Base-by-base conservation (phyloP, 2,888 invertebrate species). In the Podotricha telesiphe region DNA sequence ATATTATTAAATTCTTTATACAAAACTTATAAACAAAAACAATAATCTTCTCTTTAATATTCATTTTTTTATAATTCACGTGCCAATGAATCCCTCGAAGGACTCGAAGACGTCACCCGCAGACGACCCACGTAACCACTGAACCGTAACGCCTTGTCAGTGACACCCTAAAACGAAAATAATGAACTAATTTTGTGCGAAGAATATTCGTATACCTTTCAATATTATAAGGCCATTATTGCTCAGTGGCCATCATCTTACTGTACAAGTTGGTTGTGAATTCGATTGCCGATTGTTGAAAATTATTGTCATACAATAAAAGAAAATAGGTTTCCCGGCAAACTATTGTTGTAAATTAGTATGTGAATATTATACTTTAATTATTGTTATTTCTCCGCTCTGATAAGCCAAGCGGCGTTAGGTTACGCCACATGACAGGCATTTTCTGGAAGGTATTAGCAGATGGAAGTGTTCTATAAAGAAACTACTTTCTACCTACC, bases 21-120 rank as follows among this genome's bases (percentile, higher is more conserved):
- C n/a, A n/a, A n/a, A n/a, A n/a, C n/a, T n/a, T n/a, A n/a, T n/a
- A n/a, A 28, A 28, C 6, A 28, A 42, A 13, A 2, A 42, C 11
- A 13, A 42, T 13, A 42, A 42, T 7, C 2, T 42, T 7, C 1
- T 13, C 42, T 42, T 3, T 13, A 42, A 42, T 42, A 42, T 3
- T 13, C 28, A 7, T 28, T 55, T 22, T 53, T 17, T 45, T 56
- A 28, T 47, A 34, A 42, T 64, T 13, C 2, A 55, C 22, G 28
- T 66, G 51, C 22, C 63, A 40, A 53, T 28, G 13, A 10, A 6
- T 15, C 62, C 48, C 19, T n/a, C n/a, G n/a, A n/a, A n/a, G 51
- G 64, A 65, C 28, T 65, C 58, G 64, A 68, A 68, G 42, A 64
- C 64, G 58, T 67, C 67, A 67, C 19, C 51, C 37, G 22, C 68